phyloP scores from a whole-genome alignment of 2,113 vertebrate species.

The Lophotis ruficrista region DNA sequence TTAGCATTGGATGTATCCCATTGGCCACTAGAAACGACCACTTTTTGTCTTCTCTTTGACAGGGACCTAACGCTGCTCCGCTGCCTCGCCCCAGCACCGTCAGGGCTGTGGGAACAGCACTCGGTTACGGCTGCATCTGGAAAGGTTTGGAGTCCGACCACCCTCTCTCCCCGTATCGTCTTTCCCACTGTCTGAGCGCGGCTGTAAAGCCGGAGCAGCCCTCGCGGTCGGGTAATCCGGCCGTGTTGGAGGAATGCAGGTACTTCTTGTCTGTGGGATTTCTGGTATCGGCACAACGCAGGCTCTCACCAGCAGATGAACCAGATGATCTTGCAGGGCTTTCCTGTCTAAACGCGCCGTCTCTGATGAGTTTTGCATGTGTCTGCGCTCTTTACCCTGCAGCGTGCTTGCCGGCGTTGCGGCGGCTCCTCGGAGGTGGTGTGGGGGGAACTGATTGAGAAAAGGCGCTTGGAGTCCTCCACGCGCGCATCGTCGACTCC shows the following conservation, averaged over 20 bases:
- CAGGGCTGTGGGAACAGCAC: background rate
- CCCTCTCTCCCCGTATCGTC: background rate
- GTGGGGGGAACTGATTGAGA: background rate
- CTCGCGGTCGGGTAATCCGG: background rate
- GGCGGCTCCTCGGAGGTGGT: background rate
- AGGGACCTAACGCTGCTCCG: background rate
- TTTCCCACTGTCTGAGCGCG: background rate
- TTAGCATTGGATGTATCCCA: too few species aligned
- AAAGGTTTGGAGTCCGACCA: background rate
- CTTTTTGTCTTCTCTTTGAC: background rate
- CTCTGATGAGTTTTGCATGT: background rate
- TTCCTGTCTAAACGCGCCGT: background rate
- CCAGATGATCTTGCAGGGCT: background rate
- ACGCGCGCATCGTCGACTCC: accelerated
- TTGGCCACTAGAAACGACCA: background rate
- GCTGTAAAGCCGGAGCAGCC: background rate
- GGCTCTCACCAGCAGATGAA: background rate
- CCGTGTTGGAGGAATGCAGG: background rate
- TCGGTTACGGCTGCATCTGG: background rate
- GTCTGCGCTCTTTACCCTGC: background rate
- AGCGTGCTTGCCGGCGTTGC: accelerated
- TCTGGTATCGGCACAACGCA: background rate
- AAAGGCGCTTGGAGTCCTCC: accelerated
- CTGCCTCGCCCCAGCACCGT: background rate
- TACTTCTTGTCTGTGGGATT: background rate